Evolutionary conservation across 2,888 invertebrate genomes (phyloP), one percentile per base, ranked within the genome.

Genomic region (Aelia acuminata): DNA sequence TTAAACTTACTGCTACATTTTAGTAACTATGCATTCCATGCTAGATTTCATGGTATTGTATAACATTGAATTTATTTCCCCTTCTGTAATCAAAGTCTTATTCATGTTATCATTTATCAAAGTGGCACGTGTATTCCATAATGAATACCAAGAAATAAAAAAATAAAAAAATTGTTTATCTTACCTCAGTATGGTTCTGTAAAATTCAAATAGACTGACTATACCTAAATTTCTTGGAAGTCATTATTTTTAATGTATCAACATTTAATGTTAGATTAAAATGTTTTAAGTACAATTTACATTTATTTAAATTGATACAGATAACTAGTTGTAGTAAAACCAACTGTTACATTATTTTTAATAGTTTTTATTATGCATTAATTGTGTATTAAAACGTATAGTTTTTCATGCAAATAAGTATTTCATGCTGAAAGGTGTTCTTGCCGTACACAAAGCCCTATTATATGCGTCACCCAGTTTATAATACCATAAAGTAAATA

Each of bases 401-500:
- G n/a, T 31, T 70, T 35, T 70, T 70, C 18, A 35, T 70, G 63
- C 18, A 70, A 70, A 35, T 70, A 35, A 80, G 43, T 80, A 80
- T 80, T 39, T 80, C 43, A 80, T 80, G 80, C 4, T 80, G 39
- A 80, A 80, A 80, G 43, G 80, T 43, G n/a, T 47, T 80, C 43
- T 47, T 7, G 13, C 80, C 7, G 47, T 15, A 57, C 63, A 87
- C 87, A 87, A 87, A 63, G 75, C 63, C 48, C 87, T 86, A 87
- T 87, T 87, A 87, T 75, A 87, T 63, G 87, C 63, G 18, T 75
- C 31, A 75, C 35, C 70, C 47, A 43, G 50, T 53, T 53, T 39
- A 87, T 87, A 87, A 87, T 70, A 75, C 87, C 87, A 87, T 87
- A 87, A 87, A 87, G 87, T 87, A 87, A 87, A 87, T 87, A 87